Conservation (phyloP, 2,113 vertebrate genomes). For the Ascaphus truei region DNA sequence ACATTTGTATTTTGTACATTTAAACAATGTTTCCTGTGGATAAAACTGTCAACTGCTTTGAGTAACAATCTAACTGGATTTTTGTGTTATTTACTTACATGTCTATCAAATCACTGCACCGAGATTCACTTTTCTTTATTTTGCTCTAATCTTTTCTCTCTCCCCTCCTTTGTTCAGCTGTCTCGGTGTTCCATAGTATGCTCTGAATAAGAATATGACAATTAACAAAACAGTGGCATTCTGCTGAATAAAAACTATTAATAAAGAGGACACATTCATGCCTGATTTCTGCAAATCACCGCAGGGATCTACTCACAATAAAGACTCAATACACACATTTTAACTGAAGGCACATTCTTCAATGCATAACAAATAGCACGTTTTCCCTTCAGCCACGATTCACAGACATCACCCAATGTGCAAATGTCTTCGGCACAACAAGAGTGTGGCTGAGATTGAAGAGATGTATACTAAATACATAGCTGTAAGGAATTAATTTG, state of each 20-base stretch:
- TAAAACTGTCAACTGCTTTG: not conserved
- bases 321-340: slow-evolving; percentile 19
- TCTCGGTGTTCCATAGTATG: slow-evolving; percentile 37
- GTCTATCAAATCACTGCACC: slow-evolving; percentile 3
- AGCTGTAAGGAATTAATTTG: not conserved
- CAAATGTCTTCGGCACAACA: slow-evolving; percentile 41
- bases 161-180: slow-evolving; percentile 34
- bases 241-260: slow-evolving; percentile 41
- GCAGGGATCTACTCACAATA: slow-evolving; percentile 31
- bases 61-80: not conserved
- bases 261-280: slow-evolving; percentile 41
- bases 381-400: slow-evolving; percentile 46
- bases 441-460: slow-evolving; percentile 1
- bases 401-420: slow-evolving; percentile 39
- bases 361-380: slow-evolving; percentile 39
- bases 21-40: too few relatives aligned
- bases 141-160: slow-evolving; percentile 32
- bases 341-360: slow-evolving; percentile 29
- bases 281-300: slow-evolving; percentile 41
- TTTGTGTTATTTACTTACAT: slow-evolving; percentile 15
- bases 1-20: too few relatives aligned
- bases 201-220: slow-evolving; percentile 41
- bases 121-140: slow-evolving; percentile 14
- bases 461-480: not conserved
- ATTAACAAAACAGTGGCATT: slow-evolving; percentile 37